phyloP scores from a whole-genome alignment of 2,888 invertebrate species.

The Aporophyla lueneburgensis region DNA sequence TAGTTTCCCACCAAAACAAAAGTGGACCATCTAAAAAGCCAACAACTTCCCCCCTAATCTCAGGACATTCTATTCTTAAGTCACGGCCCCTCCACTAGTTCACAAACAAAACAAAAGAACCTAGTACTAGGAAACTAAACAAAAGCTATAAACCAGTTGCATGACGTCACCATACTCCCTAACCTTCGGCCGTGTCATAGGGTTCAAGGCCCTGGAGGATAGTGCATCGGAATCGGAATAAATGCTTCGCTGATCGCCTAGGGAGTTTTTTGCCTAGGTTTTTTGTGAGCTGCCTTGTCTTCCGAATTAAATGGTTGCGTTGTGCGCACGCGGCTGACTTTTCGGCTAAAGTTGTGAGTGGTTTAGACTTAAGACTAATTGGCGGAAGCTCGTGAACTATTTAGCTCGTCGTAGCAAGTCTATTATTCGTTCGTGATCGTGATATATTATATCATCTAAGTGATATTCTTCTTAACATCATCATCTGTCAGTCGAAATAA shows the following conservation, averaged over 20 bases:
- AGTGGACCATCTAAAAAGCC: background rate
- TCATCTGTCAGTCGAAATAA: no score
- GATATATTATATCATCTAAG: background rate
- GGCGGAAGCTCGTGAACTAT: slow-evolving; percentile 1
- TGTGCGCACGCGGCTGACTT: slow-evolving; percentile 32
- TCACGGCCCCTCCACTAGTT: slow-evolving; percentile 1
- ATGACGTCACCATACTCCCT: slow-evolving; percentile 59
- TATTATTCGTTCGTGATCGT: background rate
- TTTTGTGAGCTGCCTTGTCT: slow-evolving; percentile 56
- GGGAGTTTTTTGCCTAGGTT: slow-evolving; percentile 51
- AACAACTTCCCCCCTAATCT: background rate
- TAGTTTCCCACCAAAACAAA: background rate
- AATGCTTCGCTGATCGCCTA: slow-evolving; percentile 64
- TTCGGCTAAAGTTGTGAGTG: slow-evolving; percentile 2
- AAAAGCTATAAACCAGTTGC: slow-evolving; percentile 50
- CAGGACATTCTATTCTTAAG: slow-evolving; percentile 23
- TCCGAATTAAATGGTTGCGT: slow-evolving; percentile 50
- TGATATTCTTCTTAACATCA: background rate
- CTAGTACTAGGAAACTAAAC: slow-evolving; percentile 63
- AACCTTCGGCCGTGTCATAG: slow-evolving; percentile 65
- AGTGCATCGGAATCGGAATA: slow-evolving; percentile 68
- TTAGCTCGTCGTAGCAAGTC: background rate
- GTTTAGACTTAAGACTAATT: slow-evolving; percentile 19
- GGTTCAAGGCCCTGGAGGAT: slow-evolving; percentile 66
- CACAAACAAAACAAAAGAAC: slow-evolving; percentile 53